Evolutionary conservation across 2,888 invertebrate species (phyloP).

Genomic region (Machimus rusticus): DNA sequence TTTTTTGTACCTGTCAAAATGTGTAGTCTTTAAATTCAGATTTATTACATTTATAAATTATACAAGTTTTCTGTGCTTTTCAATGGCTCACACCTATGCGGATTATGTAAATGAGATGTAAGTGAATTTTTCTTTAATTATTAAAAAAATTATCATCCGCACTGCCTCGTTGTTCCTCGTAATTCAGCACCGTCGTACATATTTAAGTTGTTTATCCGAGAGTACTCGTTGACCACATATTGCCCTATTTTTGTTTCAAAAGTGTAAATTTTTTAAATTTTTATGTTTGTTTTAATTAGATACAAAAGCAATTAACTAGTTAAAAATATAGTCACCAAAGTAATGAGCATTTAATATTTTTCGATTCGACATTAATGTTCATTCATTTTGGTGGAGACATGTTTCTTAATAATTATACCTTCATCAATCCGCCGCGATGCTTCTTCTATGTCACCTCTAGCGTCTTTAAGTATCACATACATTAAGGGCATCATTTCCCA

Average conservation of each 20-base stretch:
- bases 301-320: neutral
- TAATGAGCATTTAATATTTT: neutral
- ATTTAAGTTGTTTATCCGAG: slow-evolving; percentile 76
- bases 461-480: slow-evolving; percentile 80
- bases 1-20: too few relatives aligned
- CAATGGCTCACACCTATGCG: neutral
- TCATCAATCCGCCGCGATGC: slow-evolving; percentile 78
- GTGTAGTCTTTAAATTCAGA: too few relatives aligned
- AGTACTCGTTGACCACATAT: slow-evolving; percentile 77
- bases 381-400: neutral
- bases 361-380: too few relatives aligned
- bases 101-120: neutral
- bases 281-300: neutral
- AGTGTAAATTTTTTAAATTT: neutral
- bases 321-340: neutral
- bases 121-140: neutral
- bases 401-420: slow-evolving; percentile 65
- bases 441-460: slow-evolving; percentile 76
- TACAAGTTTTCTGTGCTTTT: too few relatives aligned
- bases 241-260: slow-evolving; percentile 65
- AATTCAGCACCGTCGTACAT: slow-evolving; percentile 79
- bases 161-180: slow-evolving; percentile 79
- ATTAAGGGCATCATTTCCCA: slow-evolving; percentile 83
- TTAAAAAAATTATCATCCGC: slow-evolving; percentile 73
- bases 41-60: too few relatives aligned